Conservation (phyloP, 2,113 vertebrate species). For the Myotis yumanensis region DNA sequence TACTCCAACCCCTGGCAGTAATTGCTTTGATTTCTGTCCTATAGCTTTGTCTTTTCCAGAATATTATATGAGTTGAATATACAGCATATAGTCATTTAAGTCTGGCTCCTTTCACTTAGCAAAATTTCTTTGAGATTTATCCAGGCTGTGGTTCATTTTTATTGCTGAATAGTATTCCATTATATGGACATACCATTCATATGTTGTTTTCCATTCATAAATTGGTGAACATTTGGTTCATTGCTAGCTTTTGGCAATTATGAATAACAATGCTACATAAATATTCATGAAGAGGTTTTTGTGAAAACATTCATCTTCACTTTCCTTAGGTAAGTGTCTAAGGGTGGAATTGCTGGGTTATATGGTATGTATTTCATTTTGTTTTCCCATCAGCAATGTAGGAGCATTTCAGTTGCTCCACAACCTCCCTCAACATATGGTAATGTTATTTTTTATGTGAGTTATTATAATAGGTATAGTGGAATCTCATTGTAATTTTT, state of each 20-base stretch:
- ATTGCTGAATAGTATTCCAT: not conserved
- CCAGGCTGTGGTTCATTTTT: not conserved
- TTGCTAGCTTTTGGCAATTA: not conserved
- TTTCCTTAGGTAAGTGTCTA: not conserved
- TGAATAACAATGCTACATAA: not conserved
- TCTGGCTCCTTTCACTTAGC: not conserved
- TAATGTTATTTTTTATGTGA: not conserved
- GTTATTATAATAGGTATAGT: not conserved
- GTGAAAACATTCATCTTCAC: not conserved
- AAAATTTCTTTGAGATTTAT: not conserved
- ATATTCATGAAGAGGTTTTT: not conserved
- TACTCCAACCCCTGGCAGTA: not conserved
- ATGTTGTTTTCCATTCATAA: not conserved
- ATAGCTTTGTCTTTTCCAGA: not conserved
- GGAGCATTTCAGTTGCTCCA: not conserved
- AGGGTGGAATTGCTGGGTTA: not conserved
- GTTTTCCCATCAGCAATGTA: not conserved
- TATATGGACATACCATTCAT: not conserved
- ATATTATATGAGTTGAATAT: not conserved
- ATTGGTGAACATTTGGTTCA: not conserved
- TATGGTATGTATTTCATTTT: not conserved
- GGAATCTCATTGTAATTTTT: not conserved
- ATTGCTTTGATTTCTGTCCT: not conserved
- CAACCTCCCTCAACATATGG: constrained; percentile 1
- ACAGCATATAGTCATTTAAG: not conserved